These are phyloP conservation scores for Tetragonisca angustula DNA, from an alignment of 2,888 invertebrate genomes.

Conservation along the genomic window DNA sequence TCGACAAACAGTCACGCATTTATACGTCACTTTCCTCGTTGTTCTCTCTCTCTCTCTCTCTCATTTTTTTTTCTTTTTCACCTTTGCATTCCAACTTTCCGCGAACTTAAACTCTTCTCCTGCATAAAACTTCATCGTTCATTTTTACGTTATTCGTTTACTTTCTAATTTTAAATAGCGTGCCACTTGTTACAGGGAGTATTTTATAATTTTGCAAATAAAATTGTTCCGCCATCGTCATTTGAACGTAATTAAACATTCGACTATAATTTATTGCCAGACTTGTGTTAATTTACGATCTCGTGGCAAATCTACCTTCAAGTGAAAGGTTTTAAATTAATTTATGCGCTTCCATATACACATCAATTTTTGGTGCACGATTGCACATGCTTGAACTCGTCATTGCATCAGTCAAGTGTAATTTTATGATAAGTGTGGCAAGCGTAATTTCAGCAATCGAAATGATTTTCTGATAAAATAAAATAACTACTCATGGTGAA, in stretches of 20 bases:
- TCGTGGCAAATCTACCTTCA: not conserved
- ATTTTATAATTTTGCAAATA: not conserved
- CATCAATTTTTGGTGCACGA: slow-evolving; percentile 16
- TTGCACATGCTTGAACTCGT: not conserved
- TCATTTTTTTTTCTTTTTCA: too few species aligned
- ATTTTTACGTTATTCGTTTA: not conserved
- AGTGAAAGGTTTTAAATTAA: slow-evolving; percentile 21
- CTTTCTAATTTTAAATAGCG: too few species aligned
- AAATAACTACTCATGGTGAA: not conserved
- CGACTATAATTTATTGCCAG: slow-evolving; percentile 55
- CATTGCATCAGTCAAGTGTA: not conserved
- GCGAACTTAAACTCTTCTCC: not conserved
- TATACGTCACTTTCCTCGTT: slow-evolving; percentile 7
- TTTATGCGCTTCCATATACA: slow-evolving; percentile 36
- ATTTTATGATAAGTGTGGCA: not conserved
- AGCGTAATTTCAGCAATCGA: not conserved
- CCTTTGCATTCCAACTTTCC: not conserved
- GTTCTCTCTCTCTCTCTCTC: not conserved
- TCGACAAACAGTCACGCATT: slow-evolving; percentile 41
- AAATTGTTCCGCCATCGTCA: slow-evolving; percentile 14
- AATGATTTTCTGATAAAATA: not conserved
- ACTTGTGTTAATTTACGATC: slow-evolving; percentile 40
- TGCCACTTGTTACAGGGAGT: not conserved
- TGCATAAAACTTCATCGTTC: not conserved
- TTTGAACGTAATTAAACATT: slow-evolving; percentile 12